These are phyloP conservation scores for Monarcha castaneiventris DNA, from an alignment of 2,113 vertebrate genomes.

Conservation along the genomic window DNA sequence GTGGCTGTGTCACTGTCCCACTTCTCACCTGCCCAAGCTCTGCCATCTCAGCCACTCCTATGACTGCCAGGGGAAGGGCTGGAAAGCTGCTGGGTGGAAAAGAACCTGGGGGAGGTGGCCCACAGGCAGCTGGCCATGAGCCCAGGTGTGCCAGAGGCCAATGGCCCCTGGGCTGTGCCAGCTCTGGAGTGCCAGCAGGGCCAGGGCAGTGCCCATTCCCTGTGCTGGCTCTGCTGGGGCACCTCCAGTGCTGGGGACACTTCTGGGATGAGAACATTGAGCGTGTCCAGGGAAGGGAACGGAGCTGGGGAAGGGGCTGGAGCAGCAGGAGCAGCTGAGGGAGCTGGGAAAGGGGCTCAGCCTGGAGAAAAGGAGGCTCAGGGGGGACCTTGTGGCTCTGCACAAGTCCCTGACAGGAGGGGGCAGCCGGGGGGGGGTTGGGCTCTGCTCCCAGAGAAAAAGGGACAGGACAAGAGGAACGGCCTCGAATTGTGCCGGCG, in stretches of 20 bases:
- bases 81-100: neutral
- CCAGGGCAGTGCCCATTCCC: neutral
- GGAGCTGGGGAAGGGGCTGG: neutral
- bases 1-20: neutral
- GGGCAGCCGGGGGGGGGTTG: fast-evolving
- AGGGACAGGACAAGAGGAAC: neutral
- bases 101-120: neutral
- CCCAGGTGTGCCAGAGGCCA: neutral
- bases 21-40: neutral
- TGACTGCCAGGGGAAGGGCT: neutral
- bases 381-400: neutral
- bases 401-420: neutral
- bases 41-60: neutral
- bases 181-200: neutral
- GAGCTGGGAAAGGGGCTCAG: neutral
- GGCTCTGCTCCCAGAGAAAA: neutral
- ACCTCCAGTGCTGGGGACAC: fast-evolving
- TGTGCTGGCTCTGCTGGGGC: neutral
- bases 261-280: neutral
- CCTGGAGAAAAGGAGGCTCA: neutral
- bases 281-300: neutral
- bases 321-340: fast-evolving
- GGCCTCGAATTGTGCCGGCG: no score
- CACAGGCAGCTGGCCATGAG: neutral
- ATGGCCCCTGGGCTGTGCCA: neutral